These are phyloP conservation scores for Epinotia brunnichana DNA, from an alignment of 2,888 invertebrate genomes.

Conservation along the genomic window DNA sequence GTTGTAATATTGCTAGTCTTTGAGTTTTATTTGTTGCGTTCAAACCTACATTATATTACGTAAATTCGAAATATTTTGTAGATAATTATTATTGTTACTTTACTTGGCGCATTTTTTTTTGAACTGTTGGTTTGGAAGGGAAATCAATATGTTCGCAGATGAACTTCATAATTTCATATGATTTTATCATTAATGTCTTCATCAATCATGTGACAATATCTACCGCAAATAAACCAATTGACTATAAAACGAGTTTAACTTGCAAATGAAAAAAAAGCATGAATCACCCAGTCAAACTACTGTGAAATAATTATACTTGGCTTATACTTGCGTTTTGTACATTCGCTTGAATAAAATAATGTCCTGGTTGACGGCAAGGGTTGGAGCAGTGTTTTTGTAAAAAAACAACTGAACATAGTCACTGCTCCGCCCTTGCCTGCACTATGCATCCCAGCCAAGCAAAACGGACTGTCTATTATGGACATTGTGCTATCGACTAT, in stretches of 20 bases:
- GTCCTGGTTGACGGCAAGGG: too few relatives aligned
- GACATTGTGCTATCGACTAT: too few relatives aligned
- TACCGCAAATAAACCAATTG: slow-evolving; percentile 12
- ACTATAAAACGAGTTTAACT: slow-evolving; percentile 3
- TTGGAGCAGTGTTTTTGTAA: too few relatives aligned
- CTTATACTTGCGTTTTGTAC: too few relatives aligned
- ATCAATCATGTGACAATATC: slow-evolving; percentile 5
- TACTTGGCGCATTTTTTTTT: background rate
- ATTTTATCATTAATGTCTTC: background rate
- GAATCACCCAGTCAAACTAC: background rate
- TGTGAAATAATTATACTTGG: too few relatives aligned
- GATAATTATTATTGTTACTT: background rate
- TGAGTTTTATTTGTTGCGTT: slow-evolving; percentile 1
- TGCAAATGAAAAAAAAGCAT: background rate
- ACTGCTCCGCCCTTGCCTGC: too few relatives aligned
- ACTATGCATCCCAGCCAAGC: too few relatives aligned
- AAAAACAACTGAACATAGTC: too few relatives aligned
- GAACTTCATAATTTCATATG: background rate
- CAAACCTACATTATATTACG: background rate
- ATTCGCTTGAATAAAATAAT: too few relatives aligned
- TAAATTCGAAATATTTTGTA: slow-evolving; percentile 8
- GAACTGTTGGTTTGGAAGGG: background rate
- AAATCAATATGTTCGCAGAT: background rate
- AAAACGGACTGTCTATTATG: too few relatives aligned
- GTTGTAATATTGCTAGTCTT: slow-evolving; percentile 4